phyloP scores from a whole-genome alignment of 2,113 vertebrate genomes.

The Lepisosteus oculatus region DNA sequence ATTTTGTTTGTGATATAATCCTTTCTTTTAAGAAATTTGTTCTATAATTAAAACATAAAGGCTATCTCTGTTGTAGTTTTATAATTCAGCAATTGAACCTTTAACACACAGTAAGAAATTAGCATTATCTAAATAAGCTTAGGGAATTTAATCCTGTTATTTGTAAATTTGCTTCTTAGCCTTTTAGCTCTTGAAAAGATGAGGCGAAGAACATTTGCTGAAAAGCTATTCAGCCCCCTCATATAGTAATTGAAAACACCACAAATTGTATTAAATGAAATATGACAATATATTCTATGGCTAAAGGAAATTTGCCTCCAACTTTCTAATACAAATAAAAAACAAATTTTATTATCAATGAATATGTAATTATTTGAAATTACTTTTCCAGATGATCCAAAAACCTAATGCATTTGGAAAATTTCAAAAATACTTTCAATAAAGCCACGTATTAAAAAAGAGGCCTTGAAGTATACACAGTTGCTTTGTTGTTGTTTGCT shows the following conservation, averaged over 20 bases:
- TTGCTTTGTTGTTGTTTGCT: too few relatives aligned
- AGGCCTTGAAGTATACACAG: too few relatives aligned
- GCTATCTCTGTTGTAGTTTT: neutral
- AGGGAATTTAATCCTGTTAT: slow-evolving; percentile 7
- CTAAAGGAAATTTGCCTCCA: neutral
- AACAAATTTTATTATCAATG: too few relatives aligned
- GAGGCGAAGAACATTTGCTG: neutral
- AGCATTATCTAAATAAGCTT: neutral
- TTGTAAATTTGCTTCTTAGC: slow-evolving; percentile 3
- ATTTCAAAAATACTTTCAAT: neutral
- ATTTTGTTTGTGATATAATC: neutral
- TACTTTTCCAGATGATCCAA: neutral
- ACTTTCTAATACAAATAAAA: too few relatives aligned
- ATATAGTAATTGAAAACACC: too few relatives aligned
- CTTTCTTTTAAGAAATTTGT: slow-evolving; percentile 3
- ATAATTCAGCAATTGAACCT: neutral
- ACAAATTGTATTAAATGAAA: neutral
- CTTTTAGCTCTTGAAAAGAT: slow-evolving; percentile 13
- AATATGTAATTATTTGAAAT: too few relatives aligned
- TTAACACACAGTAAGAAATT: neutral
- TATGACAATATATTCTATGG: neutral
- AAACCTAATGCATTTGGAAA: neutral
- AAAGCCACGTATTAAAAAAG: too few relatives aligned
- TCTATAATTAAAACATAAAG: slow-evolving; percentile 5
- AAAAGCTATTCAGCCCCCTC: neutral